phyloP scores from a whole-genome alignment of 1,140 invertebrate genomes.

The Ooceraea biroi region DNA sequence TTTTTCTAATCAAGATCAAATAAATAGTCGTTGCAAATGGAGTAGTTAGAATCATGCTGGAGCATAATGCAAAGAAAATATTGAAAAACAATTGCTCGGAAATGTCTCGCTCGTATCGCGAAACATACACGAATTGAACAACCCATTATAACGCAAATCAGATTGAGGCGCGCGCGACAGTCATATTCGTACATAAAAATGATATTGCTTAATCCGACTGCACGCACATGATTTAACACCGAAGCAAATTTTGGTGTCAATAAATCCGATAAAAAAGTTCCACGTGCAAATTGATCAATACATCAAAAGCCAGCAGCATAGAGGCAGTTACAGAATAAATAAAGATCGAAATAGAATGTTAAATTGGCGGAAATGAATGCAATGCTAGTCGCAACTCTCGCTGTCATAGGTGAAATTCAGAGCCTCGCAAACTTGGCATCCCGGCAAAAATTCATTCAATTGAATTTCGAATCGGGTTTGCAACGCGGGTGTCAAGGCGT shows the following conservation, averaged over 20 bases:
- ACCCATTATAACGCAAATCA: neutral
- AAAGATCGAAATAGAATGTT: neutral
- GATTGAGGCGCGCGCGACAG: neutral
- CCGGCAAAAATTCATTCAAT: slow-evolving; percentile 75
- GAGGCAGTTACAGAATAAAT: neutral
- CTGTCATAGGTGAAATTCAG: neutral
- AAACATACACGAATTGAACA: neutral
- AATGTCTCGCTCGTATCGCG: slow-evolving; percentile 2
- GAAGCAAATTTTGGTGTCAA: slow-evolving; percentile 12
- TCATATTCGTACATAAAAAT: slow-evolving; percentile 1
- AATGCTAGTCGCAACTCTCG: neutral
- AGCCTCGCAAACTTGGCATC: slow-evolving; percentile 68
- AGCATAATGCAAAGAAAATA: neutral
- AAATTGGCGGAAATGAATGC: slow-evolving; percentile 34
- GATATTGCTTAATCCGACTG: slow-evolving; percentile 12
- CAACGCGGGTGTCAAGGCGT: slow-evolving; percentile 64
- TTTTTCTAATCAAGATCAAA: neutral
- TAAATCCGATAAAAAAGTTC: neutral
- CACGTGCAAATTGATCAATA: neutral
- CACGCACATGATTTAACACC: slow-evolving; percentile 9
- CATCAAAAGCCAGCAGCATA: slow-evolving; percentile 5
- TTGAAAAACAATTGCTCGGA: neutral
- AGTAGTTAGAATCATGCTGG: neutral
- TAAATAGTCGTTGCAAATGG: slow-evolving; percentile 3
- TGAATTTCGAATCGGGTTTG: slow-evolving; percentile 77